Base-by-base conservation (phyloP, 1,140 invertebrate species). In the Globodera rostochiensis region DNA sequence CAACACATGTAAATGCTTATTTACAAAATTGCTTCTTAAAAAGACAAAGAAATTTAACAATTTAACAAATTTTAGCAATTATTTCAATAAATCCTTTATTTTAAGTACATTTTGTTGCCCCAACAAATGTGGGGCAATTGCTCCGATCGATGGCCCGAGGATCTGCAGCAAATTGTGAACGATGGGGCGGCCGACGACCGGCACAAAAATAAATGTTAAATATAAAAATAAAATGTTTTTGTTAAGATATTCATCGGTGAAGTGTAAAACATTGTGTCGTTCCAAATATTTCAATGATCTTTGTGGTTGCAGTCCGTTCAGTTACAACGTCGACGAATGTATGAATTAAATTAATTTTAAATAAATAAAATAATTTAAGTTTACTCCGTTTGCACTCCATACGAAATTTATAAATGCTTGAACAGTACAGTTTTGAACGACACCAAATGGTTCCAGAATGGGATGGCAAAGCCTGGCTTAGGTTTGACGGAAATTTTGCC, bases 291-390 rank as follows among this genome's bases (percentile, higher is more conserved):
- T 88, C 74, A 74, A 88, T 66, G 80, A 88, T 11, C 25, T 76
- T 13, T 88, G 87, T 74, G 85, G 88, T 21, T 88, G 87, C 78
- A 84, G 76, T 70, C 87, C 88, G 25, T 88, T 87, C 70, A 85
- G 85, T 75, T 89, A 87, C 75, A 88, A 88, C 60, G 73, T 87
- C 60, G 82, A 85, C 70, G 80, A 78, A 64, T 57, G 86, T 87
- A 79, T 80, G 84, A 5, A 21, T 45, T 19, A 1, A 47, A 36
- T 13, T 0, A 36, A 7, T 57, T 76, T 57, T 57, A 60, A 46
- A 15, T 8, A 67, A 11, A 36, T 78, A 8, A 25, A 21, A 45
- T 25, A 8, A 15, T 25, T 87, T 79, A 53, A 87, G 86, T 53
- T 49, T 87, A 78, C 74, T 66, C 73, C 19, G 83, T 86, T 25